Conservation (phyloP, 2,113 vertebrate species). For the Pogonocichla stellata region DNA sequence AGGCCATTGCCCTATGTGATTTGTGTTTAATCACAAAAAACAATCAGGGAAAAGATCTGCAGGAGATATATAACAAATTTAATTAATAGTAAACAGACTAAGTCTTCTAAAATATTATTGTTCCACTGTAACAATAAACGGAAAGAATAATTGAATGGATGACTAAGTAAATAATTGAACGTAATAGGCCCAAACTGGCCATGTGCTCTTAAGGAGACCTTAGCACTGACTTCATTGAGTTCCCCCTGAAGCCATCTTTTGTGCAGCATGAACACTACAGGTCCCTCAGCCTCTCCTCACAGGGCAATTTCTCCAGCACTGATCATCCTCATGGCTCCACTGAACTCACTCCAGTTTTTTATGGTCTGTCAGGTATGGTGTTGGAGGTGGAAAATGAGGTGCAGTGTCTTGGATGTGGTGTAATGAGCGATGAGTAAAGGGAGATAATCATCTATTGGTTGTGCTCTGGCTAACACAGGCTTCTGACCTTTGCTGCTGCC, state of each 20-base stretch:
- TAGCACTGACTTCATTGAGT: background rate
- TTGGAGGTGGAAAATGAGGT: background rate
- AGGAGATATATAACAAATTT: background rate
- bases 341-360: background rate
- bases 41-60: background rate
- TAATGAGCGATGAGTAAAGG: background rate
- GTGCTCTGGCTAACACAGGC: background rate
- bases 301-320: background rate
- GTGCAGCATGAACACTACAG: background rate
- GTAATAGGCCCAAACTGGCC: background rate
- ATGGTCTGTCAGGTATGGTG: background rate
- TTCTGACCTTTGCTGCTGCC: background rate
- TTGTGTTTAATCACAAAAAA: constrained; percentile 29
- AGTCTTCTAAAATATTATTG: background rate
- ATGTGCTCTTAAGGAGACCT: background rate
- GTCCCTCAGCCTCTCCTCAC: background rate
- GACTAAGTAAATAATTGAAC: background rate
- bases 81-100: constrained; percentile 5
- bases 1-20: background rate
- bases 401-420: background rate
- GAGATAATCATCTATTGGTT: background rate
- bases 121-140: background rate
- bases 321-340: background rate
- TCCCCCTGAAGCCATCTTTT: background rate
- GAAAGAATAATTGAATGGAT: background rate